A percentile compares a stretch with the other conserved stretches of the same genome.
Conservation (phyloP, 1,140 invertebrate genomes). For the Drosophila burlai region DNA sequence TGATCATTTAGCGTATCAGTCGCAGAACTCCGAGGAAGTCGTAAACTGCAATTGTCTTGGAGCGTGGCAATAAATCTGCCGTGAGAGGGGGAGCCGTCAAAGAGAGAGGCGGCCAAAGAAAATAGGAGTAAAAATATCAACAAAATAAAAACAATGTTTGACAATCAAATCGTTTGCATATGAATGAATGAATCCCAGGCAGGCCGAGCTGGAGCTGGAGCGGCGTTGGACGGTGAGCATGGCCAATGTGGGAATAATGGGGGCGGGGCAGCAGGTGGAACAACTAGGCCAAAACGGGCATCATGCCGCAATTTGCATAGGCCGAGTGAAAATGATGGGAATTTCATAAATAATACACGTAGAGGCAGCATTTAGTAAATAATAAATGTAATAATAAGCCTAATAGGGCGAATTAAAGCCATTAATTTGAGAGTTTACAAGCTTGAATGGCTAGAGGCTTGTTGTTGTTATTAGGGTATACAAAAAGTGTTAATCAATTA, state of each 20-base stretch:
- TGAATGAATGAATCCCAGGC: conserved; percentile 26
- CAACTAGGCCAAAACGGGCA: conserved; percentile 34
- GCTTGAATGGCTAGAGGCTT: neutral
- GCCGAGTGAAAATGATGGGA: conserved; percentile 10
- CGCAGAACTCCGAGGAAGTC: conserved; percentile 46
- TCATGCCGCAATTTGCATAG: conserved; percentile 23
- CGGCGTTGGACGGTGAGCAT: conserved; percentile 8
- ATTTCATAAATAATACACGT: neutral
- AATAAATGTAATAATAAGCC: conserved; percentile 13
- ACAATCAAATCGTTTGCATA: conserved; percentile 52
- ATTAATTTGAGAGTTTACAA: neutral
- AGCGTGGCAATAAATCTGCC: conserved; percentile 29
- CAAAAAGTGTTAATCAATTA: neutral
- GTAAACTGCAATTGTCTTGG: conserved; percentile 48
- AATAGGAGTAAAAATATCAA: conserved; percentile 26
- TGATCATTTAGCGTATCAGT: conserved; percentile 53
- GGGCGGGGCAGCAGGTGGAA: conserved; percentile 44
- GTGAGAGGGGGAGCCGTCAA: neutral
- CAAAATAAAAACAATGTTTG: conserved; percentile 45
- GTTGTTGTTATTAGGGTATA: no score
- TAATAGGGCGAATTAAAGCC: neutral
- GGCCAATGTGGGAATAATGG: conserved; percentile 18
- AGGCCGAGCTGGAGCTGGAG: neutral
- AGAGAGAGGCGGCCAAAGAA: neutral
- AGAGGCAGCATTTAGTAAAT: neutral